Percentiles rank a stretch among this genome's conserved stretches.
Conservation (phyloP, 35 echinoderm and acorn worm species). For the Heliocidaris tuberculata region DNA sequence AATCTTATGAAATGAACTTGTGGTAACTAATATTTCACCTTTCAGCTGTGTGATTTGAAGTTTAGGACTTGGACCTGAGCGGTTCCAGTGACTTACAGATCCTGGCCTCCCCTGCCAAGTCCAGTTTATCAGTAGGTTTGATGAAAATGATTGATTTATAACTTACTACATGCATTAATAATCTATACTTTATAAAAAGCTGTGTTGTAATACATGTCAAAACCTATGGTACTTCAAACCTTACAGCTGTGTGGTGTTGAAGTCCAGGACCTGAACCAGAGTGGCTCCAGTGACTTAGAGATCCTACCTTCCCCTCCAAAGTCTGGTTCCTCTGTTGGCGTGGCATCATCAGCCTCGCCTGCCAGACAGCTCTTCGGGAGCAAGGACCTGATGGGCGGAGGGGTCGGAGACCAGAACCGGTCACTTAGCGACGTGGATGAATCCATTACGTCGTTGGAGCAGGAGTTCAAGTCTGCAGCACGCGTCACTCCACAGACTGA, state of each 20-base stretch:
- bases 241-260: conserved; percentile 81
- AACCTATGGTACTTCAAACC: no score
- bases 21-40: no score
- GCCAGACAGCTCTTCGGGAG: neutral
- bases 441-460: conserved; percentile 39
- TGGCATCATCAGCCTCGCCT: conserved; percentile 34
- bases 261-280: conserved; percentile 59
- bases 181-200: no score
- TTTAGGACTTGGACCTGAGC: conserved; percentile 59
- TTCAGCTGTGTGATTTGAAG: conserved; percentile 60
- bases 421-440: conserved; percentile 41
- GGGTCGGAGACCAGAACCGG: conserved; percentile 27
- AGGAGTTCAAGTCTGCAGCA: conserved; percentile 53
- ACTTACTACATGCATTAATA: no score
- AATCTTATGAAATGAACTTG: no score
- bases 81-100: conserved; percentile 55
- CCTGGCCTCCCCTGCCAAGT: conserved; percentile 59
- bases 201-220: no score
- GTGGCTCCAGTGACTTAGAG: conserved; percentile 58
- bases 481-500: neutral
- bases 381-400: conserved; percentile 3
- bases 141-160: no score
- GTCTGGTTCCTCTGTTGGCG: neutral
- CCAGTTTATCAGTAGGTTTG: no score
- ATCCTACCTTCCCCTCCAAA: conserved; percentile 57